A percentile compares a stretch with the other conserved stretches of the same genome.
Conservation (phyloP, 92 coral and sea anemone genomes). For the Zoanthus sociatus region DNA sequence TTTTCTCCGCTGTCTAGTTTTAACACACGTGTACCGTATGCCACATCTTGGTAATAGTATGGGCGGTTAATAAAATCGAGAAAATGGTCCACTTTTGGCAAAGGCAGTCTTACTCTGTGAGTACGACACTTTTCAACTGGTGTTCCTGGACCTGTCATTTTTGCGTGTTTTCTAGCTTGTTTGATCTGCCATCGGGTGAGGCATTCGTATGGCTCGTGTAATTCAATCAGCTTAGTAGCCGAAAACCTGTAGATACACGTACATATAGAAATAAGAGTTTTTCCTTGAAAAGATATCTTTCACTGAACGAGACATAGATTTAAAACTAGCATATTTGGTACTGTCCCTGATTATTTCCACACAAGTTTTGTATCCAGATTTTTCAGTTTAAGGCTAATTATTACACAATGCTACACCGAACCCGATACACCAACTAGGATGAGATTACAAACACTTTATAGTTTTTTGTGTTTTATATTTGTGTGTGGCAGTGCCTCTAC, state of each 20-base stretch:
- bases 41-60: constrained; percentile 35
- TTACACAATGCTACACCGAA: neutral
- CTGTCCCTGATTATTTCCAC: neutral
- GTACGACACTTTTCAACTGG: constrained; percentile 26
- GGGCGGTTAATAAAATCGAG: constrained; percentile 33
- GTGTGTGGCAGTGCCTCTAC: neutral
- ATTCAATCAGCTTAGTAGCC: neutral
- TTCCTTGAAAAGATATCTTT: neutral
- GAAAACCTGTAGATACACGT: neutral
- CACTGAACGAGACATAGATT: neutral
- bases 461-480: neutral
- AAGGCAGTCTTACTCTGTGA: constrained; percentile 44
- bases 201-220: constrained; percentile 18
- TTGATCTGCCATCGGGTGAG: constrained; percentile 40
- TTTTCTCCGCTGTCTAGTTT: constrained; percentile 41
- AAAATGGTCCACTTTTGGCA: constrained; percentile 49
- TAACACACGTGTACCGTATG: constrained; percentile 6
- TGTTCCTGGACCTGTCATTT: constrained; percentile 48
- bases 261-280: neutral
- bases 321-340: neutral
- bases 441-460: neutral
- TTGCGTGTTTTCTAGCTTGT: constrained; percentile 62
- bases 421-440: neutral
- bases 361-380: neutral
- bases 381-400: neutral